Base-by-base conservation (phyloP, 2,113 vertebrate species). In the Dipodomys ordii region DNA sequence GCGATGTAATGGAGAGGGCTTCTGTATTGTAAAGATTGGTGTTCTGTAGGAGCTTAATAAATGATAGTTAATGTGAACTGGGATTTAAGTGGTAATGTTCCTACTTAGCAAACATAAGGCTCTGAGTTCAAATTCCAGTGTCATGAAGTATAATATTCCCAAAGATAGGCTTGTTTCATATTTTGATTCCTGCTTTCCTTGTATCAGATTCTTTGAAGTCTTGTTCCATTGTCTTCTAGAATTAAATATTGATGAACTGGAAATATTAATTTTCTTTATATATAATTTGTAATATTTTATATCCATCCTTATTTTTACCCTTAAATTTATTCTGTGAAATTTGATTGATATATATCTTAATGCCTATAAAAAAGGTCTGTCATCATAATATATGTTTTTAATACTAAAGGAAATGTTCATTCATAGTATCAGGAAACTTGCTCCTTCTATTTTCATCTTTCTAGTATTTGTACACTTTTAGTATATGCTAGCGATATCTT, bases 11-110 rank as follows among this genome's bases (percentile, higher is more conserved):
- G 19, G 79, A 25, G 19, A 20, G 18, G 10, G 19, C 78, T 91
- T 88, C 72, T 81, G 80, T 53, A 9, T 39, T 39, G 39, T 39
- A 39, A 39, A 39, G 39, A 39, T 6, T 39, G 39, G 68, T 72
- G 10, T 67, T 83, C 85, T 92, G 39, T 44, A 91, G 72, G 44
- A 88, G 30, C 67, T 53, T 86, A 82, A 74, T 32, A 69, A 90
- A 68, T 57, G 13, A 53, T 20, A 77, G 30, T 57, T 65, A 39
- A 39, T 39, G 39, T 39, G 4, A 39, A 39, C 39, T 39, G 4
- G 53, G 53, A 57, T 13, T 57, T 16, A 13, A 57, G 53, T 57
- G 53, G 53, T 57, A 57, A 57, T 15, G 53, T 57, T 11, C 2
- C 53, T 57, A 16, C 53, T 57, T 57, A 18, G 53, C 15, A 57